phyloP scores from a whole-genome alignment of 2,888 invertebrate species.

The Nycteola revayana region DNA sequence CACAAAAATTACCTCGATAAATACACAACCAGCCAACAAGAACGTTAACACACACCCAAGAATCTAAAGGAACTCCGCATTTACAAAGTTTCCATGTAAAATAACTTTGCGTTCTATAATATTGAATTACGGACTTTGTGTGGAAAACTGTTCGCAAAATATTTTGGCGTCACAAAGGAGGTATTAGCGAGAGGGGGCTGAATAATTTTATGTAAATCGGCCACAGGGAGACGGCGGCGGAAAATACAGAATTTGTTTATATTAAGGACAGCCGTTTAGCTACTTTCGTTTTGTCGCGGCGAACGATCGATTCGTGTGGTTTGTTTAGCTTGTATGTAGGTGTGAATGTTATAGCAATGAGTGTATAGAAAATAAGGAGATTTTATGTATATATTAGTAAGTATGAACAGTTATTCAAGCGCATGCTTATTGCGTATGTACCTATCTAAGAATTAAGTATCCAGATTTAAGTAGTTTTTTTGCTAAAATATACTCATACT shows the following conservation, averaged over 20 bases:
- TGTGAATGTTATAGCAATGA: too few species aligned
- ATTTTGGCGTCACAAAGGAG: conserved; percentile 78
- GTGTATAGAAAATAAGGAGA: too few species aligned
- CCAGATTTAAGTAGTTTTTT: too few species aligned
- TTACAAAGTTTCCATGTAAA: conserved; percentile 32
- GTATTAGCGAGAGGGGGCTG: conserved; percentile 53
- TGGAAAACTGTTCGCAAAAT: conserved; percentile 80
- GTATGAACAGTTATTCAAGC: too few species aligned
- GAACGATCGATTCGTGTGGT: too few species aligned
- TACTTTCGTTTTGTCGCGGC: conserved; percentile 26
- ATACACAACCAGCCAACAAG: conserved; percentile 9
- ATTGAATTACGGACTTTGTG: conserved; percentile 78
- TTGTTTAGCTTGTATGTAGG: too few species aligned
- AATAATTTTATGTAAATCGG: conserved; percentile 65
- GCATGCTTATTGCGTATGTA: too few species aligned
- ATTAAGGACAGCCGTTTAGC: conserved; percentile 25
- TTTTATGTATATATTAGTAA: too few species aligned
- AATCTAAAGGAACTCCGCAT: conserved; percentile 30
- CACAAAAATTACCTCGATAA: not conserved
- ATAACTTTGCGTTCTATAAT: conserved; percentile 37
- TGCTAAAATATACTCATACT: too few species aligned
- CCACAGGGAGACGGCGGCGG: conserved; percentile 41
- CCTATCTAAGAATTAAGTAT: too few species aligned
- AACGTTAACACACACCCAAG: conserved; percentile 20
- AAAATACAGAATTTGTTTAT: conserved; percentile 63